phyloP scores from a whole-genome alignment of 1,140 invertebrate genomes.

The Aphis craccivora region DNA sequence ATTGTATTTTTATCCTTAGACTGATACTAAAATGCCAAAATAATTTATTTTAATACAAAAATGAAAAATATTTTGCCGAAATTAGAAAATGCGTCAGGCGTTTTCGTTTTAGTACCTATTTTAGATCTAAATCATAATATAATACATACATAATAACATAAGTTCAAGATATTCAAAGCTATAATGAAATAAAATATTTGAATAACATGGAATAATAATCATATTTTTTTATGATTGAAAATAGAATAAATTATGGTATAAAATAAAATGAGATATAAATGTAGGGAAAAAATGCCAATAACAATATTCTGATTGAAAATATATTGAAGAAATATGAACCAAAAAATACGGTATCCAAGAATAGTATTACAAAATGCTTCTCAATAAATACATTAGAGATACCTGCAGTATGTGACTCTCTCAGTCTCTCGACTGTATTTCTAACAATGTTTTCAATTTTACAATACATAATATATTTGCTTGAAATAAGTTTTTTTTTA shows the following conservation, averaged over 20 bases:
- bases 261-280: not conserved
- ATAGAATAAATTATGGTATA: not conserved
- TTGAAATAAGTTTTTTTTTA: not conserved
- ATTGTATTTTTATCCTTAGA: not conserved
- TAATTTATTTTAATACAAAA: not conserved
- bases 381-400: not conserved
- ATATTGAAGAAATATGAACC: not conserved
- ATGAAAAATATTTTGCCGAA: not conserved
- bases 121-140: not conserved
- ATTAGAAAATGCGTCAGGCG: not conserved
- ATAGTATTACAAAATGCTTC: not conserved
- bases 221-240: not conserved
- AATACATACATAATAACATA: not conserved
- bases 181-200: not conserved
- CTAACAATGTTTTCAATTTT: not conserved
- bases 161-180: not conserved
- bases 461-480: not conserved
- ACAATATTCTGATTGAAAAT: slow-evolving; percentile 18
- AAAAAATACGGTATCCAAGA: not conserved
- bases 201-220: not conserved
- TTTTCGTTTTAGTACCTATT: not conserved
- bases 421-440: not conserved
- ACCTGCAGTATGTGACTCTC: not conserved
- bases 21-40: not conserved
- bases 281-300: not conserved